Base-by-base conservation (phyloP, 2,797 vertebrate genomes). In the Hemibagrus guttatus region DNA sequence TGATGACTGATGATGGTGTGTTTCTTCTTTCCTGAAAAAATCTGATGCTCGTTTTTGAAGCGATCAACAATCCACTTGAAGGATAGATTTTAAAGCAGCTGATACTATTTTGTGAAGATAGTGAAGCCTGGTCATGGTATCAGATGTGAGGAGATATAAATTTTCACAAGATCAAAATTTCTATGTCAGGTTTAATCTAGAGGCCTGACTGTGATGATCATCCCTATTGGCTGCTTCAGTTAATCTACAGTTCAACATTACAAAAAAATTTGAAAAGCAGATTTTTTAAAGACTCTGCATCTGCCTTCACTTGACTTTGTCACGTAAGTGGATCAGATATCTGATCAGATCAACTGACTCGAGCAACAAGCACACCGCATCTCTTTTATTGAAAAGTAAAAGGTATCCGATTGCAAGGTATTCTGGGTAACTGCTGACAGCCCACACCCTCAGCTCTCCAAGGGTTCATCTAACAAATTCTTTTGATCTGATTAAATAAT, bases 341-440 rank as follows among this genome's bases (percentile, higher is more conserved):
- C 35, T 39, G 35, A 39, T 39, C 35, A 39, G 35, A 39, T 39
- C 35, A 39, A 39, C 35, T 39, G 35, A 54, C n/a, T 35, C 63
- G 1, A 13, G 46, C 19, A 66, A 23, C 39, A 54, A 81, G n/a
- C 63, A 13, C 46, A 7, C 16, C 0, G 6, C 3, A 4, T 56
- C 12, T 42, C 26, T 12, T 54, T 71, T 35, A 83, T 49, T 66
- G 61, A 81, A 81, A 81, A 81, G 79, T 49, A 26, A 83, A 69
- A 23, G 6, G 7, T 23, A 56, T 71, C 64, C 2, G 23, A 71
- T 71, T 71, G 49, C 64, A 71, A 17, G 31, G 66, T 64, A 71
- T 83, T 69, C 28, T 39, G 81, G 52, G 46, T 71, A 69, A 63
- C 80, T 39, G 69, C 64, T 21, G 31, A 21, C 31, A 56, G 17